Evolutionary conservation across 2,888 invertebrate species (phyloP).

Genomic region (Adelognathus sp.): DNA sequence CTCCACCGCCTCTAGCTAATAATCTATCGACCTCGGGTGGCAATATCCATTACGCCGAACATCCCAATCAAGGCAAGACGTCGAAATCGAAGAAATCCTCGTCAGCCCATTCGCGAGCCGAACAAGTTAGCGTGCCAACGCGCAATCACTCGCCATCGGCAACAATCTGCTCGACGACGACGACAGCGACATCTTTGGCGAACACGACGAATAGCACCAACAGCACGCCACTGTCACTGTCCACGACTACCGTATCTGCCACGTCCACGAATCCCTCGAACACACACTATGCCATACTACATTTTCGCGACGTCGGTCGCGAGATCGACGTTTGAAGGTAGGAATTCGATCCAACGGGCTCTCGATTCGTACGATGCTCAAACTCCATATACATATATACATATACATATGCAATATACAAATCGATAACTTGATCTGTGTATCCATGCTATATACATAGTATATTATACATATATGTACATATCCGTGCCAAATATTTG

Average conservation of each 20-base stretch:
- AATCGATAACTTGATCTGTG: background rate
- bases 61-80: slow-evolving; percentile 19
- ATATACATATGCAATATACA: background rate
- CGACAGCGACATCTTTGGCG: background rate
- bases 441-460: background rate
- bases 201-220: slow-evolving; percentile 1
- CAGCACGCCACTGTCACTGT: slow-evolving; percentile 52
- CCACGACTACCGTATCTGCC: slow-evolving; percentile 50
- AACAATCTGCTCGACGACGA: background rate
- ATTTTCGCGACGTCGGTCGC: slow-evolving; percentile 86
- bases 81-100: slow-evolving; percentile 45
- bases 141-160: slow-evolving; percentile 29
- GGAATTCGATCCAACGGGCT: slow-evolving; percentile 63
- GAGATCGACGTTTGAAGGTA: slow-evolving; percentile 86
- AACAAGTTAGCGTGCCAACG: slow-evolving; percentile 24
- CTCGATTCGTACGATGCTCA: background rate
- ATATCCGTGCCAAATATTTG: background rate
- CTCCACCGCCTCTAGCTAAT: slow-evolving; percentile 29
- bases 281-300: slow-evolving; percentile 86
- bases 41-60: slow-evolving; percentile 35
- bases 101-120: slow-evolving; percentile 12
- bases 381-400: background rate
- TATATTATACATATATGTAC: background rate
- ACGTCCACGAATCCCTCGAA: slow-evolving; percentile 72
- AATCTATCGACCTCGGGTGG: slow-evolving; percentile 12